Base-by-base conservation (phyloP, 2,113 vertebrate genomes). In the Colius striatus region DNA sequence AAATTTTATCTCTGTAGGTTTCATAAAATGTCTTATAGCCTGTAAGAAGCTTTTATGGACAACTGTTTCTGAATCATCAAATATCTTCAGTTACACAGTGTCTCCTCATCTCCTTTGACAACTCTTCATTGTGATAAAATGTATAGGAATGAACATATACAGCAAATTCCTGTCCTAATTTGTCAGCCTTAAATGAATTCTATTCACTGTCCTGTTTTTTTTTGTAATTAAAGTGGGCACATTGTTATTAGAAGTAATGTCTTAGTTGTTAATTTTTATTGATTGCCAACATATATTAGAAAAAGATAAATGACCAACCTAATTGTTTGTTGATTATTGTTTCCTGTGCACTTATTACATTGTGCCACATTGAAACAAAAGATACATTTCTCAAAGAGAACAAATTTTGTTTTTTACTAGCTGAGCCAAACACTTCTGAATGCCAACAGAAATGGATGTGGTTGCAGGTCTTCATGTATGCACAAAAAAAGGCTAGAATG, bases 241-340 rank as follows among this genome's bases (percentile, higher is more conserved):
- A 48, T 13, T 84, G 45, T 71, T 96, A 96, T 94, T 87, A 67
- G 73, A 94, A 93, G 76, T 87, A 94, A 94, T 85, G 74, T 36
- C 57, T 92, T 61, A 32, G 62, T 17, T 95, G 80, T 73, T 90
- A 94, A 90, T 91, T 94, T 94, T 91, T 94, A 97, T 96, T 96
- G 97, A 97, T 96, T 92, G 67, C 26, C 25, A 76, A 71, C 82
- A 74, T 74, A 74, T 51, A 92, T 90, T 91, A 91, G 68, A 91
- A 93, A 57, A 77, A 95, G 78, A 95, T 78, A 94, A 92, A 96
- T 90, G 90, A 70, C 45, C 45, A 65, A 4, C 61, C 7, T 92
- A 96, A 95, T 95, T 90, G 78, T 84, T 92, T 91, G 61, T 88
- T 36, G 41, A 38, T 87, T 93, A 87, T 77, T 93, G n/a, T 93